Evolutionary conservation across 2,797 vertebrate genomes (phyloP), one percentile per base, ranked within the genome.

Genomic region (Pseudochaenichthys georgianus): DNA sequence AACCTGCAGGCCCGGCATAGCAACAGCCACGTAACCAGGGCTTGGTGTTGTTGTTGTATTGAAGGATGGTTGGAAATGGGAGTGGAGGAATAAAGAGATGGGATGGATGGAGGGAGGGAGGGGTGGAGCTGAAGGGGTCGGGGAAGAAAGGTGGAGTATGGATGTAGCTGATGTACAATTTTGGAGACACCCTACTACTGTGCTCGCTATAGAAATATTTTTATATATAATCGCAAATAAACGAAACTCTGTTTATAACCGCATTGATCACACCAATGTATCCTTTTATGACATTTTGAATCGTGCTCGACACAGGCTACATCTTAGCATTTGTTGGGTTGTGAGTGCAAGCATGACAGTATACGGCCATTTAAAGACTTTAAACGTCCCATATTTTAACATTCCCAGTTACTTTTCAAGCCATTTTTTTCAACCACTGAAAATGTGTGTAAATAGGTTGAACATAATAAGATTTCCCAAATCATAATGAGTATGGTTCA

Each of bases 11-110:
- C 54, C 77, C 52, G 41, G 81, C 88, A 89, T 89, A 88, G 88
- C 88, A 90, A 88, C 89, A 89, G 88, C 80, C 74, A 86, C 80
- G 78, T 87, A 88, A 87, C 88, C 81, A 78, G 64, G 79, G 78
- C 58, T 74, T 73, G 79, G 83, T 81, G 78, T 77, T 71, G 78
- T 77, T 71, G 75, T 65, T 84, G 65, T 80, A 77, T 77, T 68
- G 73, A 67, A 73, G 61, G 73, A 75, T 75, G 78, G 77, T 64
- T 63, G 45, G 66, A 62, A 68, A 84, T 59, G 69, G 61, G 78
- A 83, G 87, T 72, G 71, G 78, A 82, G 61, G 73, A 77, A 83
- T 66, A 82, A 67, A 88, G 78, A 87, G 59, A 81, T 79, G 70
- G 75, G 79, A 84, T 38, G 66, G 67, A 77, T 52, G 61, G 70